Evolutionary conservation across 2,113 vertebrate genomes (phyloP).

Genomic region (Propithecus coquereli): DNA sequence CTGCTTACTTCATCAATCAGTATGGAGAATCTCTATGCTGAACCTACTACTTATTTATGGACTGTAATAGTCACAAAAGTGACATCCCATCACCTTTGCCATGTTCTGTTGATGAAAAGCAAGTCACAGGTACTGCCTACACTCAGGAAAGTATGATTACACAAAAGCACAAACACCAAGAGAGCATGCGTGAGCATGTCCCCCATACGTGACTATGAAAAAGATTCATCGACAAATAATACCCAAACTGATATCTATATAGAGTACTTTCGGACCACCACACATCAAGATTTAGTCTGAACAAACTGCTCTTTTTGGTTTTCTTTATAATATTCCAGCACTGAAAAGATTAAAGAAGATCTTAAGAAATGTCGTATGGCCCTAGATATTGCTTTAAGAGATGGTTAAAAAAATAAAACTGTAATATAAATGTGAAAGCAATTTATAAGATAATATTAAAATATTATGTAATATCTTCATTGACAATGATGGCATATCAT

Average conservation of each 20-base stretch:
- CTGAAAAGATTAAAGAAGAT: slow-evolving; percentile 21
- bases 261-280: background rate
- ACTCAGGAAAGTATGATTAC: background rate
- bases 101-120: too few relatives aligned
- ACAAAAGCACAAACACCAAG: background rate
- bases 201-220: background rate
- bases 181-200: background rate
- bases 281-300: background rate
- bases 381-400: background rate
- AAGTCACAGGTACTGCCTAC: too few relatives aligned
- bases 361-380: background rate
- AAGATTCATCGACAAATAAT: background rate
- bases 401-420: too few relatives aligned
- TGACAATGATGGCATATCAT: background rate
- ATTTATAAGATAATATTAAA: background rate
- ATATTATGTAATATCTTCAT: background rate
- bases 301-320: background rate
- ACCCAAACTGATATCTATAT: background rate
- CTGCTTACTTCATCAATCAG: background rate
- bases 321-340: background rate
- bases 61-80: background rate
- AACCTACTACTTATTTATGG: background rate
- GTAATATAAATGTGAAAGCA: background rate
- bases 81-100: background rate
- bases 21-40: too few relatives aligned